phyloP scores from a whole-genome alignment of 2,888 invertebrate genomes.

The Lordiphosa andalusiaca region DNA sequence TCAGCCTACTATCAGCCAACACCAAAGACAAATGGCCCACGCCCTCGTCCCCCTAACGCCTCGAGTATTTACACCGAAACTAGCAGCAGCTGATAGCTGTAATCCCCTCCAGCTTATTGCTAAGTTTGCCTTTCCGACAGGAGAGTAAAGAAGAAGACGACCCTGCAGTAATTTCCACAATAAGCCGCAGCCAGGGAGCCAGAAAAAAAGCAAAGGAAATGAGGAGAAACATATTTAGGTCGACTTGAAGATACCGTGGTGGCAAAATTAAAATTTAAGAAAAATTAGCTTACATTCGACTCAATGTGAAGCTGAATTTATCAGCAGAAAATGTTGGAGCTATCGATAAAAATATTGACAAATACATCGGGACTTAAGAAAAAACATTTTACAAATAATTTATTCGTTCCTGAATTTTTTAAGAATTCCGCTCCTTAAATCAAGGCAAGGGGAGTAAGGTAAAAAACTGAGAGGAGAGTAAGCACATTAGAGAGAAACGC shows the following conservation, averaged over 20 bases:
- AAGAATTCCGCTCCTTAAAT: no score
- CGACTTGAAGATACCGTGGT: constrained; percentile 4
- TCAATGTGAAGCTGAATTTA: no score
- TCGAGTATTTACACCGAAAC: background rate
- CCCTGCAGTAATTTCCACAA: constrained; percentile 60
- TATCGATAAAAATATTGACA: no score
- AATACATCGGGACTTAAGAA: no score
- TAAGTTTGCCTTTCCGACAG: constrained; percentile 13
- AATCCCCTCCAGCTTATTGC: constrained; percentile 23
- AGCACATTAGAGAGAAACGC: no score
- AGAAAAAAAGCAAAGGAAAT: constrained; percentile 26
- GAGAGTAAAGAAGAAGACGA: constrained; percentile 9
- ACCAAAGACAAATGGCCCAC: constrained; percentile 15
- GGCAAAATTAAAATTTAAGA: no score
- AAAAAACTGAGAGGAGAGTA: no score
- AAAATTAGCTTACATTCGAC: no score
- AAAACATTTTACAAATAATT: no score
- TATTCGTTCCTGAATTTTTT: no score
- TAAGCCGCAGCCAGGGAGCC: constrained; percentile 58
- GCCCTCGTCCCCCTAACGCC: background rate
- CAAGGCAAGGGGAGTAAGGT: no score
- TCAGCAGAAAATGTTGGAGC: no score
- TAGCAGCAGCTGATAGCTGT: constrained; percentile 34
- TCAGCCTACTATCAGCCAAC: background rate
- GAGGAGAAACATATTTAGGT: constrained; percentile 6